Conservation (phyloP, 2,113 vertebrate genomes). For the Myiozetetes cayanensis region DNA sequence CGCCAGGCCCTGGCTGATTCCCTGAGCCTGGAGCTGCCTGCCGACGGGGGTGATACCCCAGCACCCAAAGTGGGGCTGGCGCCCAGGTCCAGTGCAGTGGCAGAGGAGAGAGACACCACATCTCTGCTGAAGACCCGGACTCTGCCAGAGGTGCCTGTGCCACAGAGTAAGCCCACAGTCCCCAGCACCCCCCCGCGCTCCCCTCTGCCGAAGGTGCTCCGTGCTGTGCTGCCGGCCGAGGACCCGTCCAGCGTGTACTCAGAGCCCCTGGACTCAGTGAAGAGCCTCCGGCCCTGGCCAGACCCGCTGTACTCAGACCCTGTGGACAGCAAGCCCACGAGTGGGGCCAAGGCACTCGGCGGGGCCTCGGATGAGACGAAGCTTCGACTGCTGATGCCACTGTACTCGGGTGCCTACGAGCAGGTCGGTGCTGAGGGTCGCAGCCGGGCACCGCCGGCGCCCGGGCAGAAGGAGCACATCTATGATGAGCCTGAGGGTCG, state of each 20-base stretch:
- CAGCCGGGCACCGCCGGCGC: neutral
- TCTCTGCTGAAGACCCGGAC: slow-evolving; percentile 72
- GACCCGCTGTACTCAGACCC: slow-evolving; percentile 91
- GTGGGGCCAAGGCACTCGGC: neutral
- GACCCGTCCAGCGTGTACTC: slow-evolving; percentile 80
- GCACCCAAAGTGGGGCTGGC: neutral
- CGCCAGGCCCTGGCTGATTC: slow-evolving; percentile 60
- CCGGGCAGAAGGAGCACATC: slow-evolving; percentile 80
- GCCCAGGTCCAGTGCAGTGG: slow-evolving; percentile 20
- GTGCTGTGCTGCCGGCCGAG: neutral
- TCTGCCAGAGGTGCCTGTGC: slow-evolving; percentile 78
- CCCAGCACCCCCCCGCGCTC: slow-evolving; percentile 55
- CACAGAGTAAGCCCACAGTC: neutral
- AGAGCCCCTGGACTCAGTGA: slow-evolving; percentile 88
- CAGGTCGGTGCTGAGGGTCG: slow-evolving; percentile 65
- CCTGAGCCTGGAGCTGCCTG: slow-evolving; percentile 42
- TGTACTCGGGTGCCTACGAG: slow-evolving; percentile 78
- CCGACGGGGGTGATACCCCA: neutral
- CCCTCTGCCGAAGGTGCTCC: slow-evolving; percentile 59
- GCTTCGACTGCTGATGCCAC: neutral
- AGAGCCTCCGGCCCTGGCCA: slow-evolving; percentile 4
- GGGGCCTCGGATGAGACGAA: slow-evolving; percentile 33
- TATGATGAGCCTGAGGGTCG: slow-evolving; percentile 93
- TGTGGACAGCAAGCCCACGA: slow-evolving; percentile 72
- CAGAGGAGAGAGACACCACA: slow-evolving; percentile 38